These are phyloP conservation scores for Uropetala carovei DNA, from an alignment of 2,888 invertebrate genomes.

Conservation along the genomic window DNA sequence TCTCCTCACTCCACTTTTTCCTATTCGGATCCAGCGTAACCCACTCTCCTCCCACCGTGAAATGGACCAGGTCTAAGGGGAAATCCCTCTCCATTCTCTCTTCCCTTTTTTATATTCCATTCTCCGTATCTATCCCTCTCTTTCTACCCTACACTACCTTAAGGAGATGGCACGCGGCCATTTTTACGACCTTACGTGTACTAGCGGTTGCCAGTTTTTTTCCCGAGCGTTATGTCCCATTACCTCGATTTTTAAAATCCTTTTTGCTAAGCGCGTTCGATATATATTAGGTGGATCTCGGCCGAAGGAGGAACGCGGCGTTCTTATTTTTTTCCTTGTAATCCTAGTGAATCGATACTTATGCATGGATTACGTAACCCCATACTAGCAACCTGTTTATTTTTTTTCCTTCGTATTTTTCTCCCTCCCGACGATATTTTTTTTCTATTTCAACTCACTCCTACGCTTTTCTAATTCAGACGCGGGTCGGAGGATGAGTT, in stretches of 20 bases:
- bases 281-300: background rate
- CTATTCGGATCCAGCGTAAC: background rate
- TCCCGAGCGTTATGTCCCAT: background rate
- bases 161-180: background rate
- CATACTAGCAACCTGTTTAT: background rate
- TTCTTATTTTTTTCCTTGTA: no score
- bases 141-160: background rate
- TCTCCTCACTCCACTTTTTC: background rate
- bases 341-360: background rate
- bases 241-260: background rate
- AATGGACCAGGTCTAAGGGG: conserved; percentile 51
- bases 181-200: background rate
- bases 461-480: no score
- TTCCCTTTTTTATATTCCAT: no score
- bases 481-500: no score
- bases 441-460: no score
- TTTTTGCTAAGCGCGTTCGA: background rate
- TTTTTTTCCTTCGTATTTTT: no score
- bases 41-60: background rate
- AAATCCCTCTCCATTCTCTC: background rate
- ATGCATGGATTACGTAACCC: background rate
- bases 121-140: background rate
- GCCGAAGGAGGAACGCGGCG: no score
- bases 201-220: background rate
- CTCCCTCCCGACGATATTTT: no score